A percentile compares a stretch with the other conserved stretches of the same genome.
Conservation (phyloP, 2,888 invertebrate species). For the Protula sp. region DNA sequence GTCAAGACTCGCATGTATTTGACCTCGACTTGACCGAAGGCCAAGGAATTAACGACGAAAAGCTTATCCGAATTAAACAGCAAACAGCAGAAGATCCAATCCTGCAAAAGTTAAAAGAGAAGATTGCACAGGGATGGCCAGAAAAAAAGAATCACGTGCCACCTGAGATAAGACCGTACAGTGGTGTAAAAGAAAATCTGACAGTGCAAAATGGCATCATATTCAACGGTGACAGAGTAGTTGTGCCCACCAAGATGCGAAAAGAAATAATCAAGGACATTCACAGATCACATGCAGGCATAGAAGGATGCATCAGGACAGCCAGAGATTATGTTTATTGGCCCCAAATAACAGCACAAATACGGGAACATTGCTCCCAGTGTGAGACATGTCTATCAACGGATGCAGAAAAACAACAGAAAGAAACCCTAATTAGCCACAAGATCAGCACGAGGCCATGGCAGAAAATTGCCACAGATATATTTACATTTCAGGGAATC, state of each 20-base stretch:
- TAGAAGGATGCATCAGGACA: background rate
- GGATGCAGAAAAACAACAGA: background rate
- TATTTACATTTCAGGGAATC: background rate
- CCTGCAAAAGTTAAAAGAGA: background rate
- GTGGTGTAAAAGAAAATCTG: background rate
- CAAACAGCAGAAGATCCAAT: background rate
- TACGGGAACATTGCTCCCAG: background rate
- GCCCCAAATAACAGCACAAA: conserved; percentile 4
- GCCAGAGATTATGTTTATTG: conserved; percentile 11
- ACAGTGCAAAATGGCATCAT: conserved; percentile 7
- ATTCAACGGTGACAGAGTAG: conserved; percentile 5
- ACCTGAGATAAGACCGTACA: background rate
- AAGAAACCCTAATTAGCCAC: background rate
- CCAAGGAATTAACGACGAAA: background rate
- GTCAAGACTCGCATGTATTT: background rate
- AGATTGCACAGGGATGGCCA: conserved; percentile 9
- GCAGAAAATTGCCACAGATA: background rate
- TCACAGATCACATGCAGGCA: conserved; percentile 8
- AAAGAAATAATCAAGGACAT: conserved; percentile 8
- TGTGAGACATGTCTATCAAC: background rate
- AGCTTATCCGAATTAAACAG: background rate
- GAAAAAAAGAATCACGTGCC: background rate
- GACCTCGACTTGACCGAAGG: background rate
- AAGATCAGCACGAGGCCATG: background rate
- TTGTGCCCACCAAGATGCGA: conserved; percentile 9